Evolutionary conservation across 92 coral and sea anemone species (phyloP).

Genomic region (Porites lobata): DNA sequence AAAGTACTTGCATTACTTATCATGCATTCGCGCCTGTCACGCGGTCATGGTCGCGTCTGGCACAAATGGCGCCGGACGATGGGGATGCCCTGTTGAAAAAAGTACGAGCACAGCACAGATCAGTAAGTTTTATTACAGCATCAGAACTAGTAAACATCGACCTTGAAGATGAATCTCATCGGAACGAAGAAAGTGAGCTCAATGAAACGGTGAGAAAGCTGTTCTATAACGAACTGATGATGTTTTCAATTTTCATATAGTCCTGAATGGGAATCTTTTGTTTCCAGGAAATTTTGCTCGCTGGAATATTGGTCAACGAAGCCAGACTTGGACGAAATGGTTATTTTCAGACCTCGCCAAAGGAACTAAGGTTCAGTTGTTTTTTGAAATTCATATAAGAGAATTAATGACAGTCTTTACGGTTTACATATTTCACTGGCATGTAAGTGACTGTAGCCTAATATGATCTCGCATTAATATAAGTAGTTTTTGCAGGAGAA

Average conservation of each 20-base stretch:
- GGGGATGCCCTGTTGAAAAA: constrained; percentile 22
- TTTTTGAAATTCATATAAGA: neutral
- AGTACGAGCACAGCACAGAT: constrained; percentile 56
- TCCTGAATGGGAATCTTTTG: neutral
- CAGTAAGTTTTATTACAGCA: constrained; percentile 73
- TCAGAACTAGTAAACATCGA: constrained; percentile 78
- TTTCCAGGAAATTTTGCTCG: constrained; percentile 86
- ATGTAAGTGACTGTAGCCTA: too few relatives aligned
- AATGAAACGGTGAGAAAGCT: constrained; percentile 66
- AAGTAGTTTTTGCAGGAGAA: too few relatives aligned
- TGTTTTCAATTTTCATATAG: too few relatives aligned
- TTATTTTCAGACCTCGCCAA: constrained; percentile 79
- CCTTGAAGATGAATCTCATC: constrained; percentile 57
- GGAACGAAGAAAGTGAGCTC: constrained; percentile 34
- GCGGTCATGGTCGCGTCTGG: constrained; percentile 34
- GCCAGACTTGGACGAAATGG: constrained; percentile 96
- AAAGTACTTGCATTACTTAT: neutral
- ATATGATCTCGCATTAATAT: too few relatives aligned
- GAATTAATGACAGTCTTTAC: neutral
- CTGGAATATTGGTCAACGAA: constrained; percentile 88
- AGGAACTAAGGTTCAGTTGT: constrained; percentile 76
- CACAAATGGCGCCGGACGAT: constrained; percentile 38
- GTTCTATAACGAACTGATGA: neutral
- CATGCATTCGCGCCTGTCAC: neutral
- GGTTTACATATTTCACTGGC: neutral